These are phyloP conservation scores for Aspidiotus destructor DNA, from an alignment of 2,888 invertebrate species.

Conservation along the genomic window DNA sequence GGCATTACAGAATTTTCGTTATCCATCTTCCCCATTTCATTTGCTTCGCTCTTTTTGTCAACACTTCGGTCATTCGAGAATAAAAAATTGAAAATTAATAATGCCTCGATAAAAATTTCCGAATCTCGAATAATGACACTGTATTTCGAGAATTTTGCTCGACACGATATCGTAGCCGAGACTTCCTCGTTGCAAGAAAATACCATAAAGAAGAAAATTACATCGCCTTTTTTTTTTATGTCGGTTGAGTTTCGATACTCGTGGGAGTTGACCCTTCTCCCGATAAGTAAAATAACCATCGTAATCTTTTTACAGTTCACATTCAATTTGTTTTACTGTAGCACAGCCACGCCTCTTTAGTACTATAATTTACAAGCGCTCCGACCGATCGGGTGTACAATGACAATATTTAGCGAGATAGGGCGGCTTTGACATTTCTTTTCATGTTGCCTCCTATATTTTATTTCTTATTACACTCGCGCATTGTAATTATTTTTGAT, in stretches of 20 bases:
- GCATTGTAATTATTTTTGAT: too few relatives aligned
- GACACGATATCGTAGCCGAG: too few relatives aligned
- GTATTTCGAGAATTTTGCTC: too few relatives aligned
- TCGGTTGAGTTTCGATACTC: slow-evolving; percentile 3
- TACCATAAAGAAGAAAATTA: not conserved
- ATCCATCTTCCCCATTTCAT: not conserved
- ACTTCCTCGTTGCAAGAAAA: not conserved
- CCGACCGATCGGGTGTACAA: not conserved
- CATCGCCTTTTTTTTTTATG: not conserved
- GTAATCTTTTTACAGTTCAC: slow-evolving; percentile 29
- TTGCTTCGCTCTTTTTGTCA: not conserved
- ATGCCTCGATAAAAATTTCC: not conserved
- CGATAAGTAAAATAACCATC: slow-evolving; percentile 16
- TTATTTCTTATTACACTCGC: not conserved
- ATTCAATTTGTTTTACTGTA: slow-evolving; percentile 24
- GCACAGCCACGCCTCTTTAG: slow-evolving; percentile 15
- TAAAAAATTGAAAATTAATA: slow-evolving; percentile 1
- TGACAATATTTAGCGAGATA: not conserved
- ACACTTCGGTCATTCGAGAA: not conserved
- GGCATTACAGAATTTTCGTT: not conserved
- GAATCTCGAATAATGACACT: not conserved
- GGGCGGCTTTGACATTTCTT: not conserved
- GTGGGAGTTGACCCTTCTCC: slow-evolving; percentile 21
- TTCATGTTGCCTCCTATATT: not conserved
- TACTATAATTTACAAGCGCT: slow-evolving; percentile 18